phyloP scores from a whole-genome alignment of 92 coral and sea anemone genomes.

The Epizoanthus ramosus region DNA sequence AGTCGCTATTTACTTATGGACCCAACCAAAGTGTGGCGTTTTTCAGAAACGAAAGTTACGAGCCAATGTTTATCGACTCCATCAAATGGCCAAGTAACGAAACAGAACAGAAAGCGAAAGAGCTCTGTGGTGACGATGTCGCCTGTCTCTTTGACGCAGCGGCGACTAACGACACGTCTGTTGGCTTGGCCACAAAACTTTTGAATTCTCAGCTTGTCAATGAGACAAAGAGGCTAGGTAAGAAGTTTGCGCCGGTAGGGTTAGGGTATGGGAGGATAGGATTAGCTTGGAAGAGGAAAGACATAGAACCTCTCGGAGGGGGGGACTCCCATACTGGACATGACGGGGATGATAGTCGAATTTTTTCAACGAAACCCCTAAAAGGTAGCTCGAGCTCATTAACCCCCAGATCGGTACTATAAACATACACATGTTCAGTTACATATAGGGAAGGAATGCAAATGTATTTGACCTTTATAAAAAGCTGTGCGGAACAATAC shows the following conservation, averaged over 20 bases:
- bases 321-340: too few species aligned
- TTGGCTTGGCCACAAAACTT: constrained; percentile 58
- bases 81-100: constrained; percentile 36
- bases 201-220: constrained; percentile 51
- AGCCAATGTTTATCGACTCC: constrained; percentile 62
- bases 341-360: too few species aligned
- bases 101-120: constrained; percentile 39
- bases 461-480: too few species aligned
- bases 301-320: too few species aligned
- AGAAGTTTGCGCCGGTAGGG: background rate
- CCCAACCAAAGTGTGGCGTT: constrained; percentile 7
- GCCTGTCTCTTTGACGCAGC: constrained; percentile 69
- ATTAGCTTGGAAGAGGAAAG: too few species aligned
- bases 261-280: too few species aligned
- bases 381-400: too few species aligned
- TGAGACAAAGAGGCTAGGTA: constrained; percentile 66
- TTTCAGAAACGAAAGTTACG: constrained; percentile 31
- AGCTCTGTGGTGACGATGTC: constrained; percentile 50
- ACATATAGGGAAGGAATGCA: too few species aligned
- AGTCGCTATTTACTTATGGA: constrained; percentile 41
- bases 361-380: too few species aligned
- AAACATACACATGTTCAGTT: too few species aligned
- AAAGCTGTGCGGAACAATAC: too few species aligned
- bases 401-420: too few species aligned
- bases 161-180: constrained; percentile 53